Conservation (phyloP, 2,113 vertebrate genomes). For the Varanus salvator region DNA sequence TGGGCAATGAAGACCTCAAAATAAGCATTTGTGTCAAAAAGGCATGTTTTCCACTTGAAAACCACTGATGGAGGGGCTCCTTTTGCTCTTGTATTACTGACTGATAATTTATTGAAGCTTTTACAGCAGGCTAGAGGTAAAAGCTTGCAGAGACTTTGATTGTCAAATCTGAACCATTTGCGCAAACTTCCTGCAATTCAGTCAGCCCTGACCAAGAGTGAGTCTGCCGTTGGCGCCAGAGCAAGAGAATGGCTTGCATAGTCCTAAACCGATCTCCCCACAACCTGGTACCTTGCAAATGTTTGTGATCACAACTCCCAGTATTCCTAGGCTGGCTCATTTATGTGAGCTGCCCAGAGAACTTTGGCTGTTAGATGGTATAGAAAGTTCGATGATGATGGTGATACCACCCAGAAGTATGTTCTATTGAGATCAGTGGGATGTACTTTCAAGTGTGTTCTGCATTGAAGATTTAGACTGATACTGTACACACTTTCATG, state of each 20-base stretch:
- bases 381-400: no score
- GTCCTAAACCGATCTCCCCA: background rate
- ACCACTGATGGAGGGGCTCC: conserved; percentile 46
- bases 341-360: no score
- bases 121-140: conserved; percentile 34
- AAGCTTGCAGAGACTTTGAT: conserved; percentile 48
- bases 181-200: conserved; percentile 61
- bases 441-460: no score
- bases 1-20: conserved; percentile 64
- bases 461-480: no score
- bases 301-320: no score
- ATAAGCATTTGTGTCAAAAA: conserved; percentile 65
- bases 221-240: conserved; percentile 61
- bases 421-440: no score
- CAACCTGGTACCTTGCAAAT: no score
- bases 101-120: conserved; percentile 46
- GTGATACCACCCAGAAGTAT: no score
- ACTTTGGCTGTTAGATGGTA: no score
- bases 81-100: conserved; percentile 53
- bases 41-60: conserved; percentile 52
- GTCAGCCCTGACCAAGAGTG: conserved; percentile 55
- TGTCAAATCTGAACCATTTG: conserved; percentile 65
- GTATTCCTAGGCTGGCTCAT: no score
- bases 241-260: background rate
- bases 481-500: no score